phyloP scores from a whole-genome alignment of 2,113 vertebrate genomes.

The Xenotilapia caudafasciata region DNA sequence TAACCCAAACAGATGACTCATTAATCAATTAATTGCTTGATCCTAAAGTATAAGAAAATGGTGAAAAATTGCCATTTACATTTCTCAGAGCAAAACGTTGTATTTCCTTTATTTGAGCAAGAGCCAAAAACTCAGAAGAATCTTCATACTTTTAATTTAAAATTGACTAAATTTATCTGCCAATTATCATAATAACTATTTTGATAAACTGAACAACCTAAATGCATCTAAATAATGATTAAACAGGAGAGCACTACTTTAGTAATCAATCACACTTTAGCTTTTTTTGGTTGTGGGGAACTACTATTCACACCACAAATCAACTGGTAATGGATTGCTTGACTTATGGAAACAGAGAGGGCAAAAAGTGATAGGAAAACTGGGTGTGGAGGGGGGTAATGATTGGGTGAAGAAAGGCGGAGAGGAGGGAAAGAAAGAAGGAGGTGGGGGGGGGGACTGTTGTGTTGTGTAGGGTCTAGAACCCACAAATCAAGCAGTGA shows the following conservation, averaged over 20 bases:
- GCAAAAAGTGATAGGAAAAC: background rate
- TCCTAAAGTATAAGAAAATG: background rate
- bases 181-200: background rate
- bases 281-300: background rate
- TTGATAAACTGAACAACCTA: background rate
- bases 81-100: background rate
- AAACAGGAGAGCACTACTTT: background rate
- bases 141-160: background rate
- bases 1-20: background rate
- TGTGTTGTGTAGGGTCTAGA: background rate
- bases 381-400: background rate
- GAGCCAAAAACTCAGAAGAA: background rate
- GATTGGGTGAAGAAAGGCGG: background rate
- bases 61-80: background rate
- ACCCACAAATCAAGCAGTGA: conserved; percentile 58
- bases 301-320: conserved; percentile 4
- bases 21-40: background rate
- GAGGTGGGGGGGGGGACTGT: background rate
- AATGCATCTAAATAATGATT: background rate
- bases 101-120: background rate
- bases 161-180: background rate
- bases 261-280: background rate
- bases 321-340: background rate
- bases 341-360: background rate
- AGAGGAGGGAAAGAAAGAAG: background rate